Evolutionary conservation across 2,113 vertebrate species (phyloP).

Genomic region (Origma solitaria): DNA sequence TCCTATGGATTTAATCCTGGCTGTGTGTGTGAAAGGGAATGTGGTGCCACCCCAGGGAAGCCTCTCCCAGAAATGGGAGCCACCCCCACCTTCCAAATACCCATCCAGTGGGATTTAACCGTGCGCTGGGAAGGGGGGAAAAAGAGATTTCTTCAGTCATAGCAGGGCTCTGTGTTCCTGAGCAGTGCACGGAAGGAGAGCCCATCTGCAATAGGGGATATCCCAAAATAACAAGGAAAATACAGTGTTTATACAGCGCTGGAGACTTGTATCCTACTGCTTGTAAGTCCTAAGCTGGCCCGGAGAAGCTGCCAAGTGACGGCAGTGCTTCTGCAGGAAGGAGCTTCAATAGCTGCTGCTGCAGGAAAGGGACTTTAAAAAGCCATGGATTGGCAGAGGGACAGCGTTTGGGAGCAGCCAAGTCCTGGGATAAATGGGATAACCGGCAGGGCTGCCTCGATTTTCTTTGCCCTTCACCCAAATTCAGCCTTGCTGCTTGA

Average conservation of each 20-base stretch:
- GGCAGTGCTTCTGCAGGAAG: background rate
- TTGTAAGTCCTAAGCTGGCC: background rate
- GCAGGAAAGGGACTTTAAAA: background rate
- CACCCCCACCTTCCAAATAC: background rate
- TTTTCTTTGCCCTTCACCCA: background rate
- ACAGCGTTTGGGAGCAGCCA: background rate
- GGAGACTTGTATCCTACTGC: background rate
- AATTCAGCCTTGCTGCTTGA: background rate
- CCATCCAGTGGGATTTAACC: background rate
- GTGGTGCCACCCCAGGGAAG: background rate
- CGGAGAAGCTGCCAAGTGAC: background rate
- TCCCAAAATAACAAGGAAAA: conserved; percentile 35
- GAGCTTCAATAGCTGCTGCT: background rate
- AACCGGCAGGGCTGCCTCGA: fast-evolving
- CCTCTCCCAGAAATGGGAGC: background rate
- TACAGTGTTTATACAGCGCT: background rate
- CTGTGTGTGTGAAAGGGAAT: background rate
- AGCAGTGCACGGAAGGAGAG: background rate
- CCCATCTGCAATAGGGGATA: background rate
- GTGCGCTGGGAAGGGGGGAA: fast-evolving
- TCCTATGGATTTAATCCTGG: background rate
- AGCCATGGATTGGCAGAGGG: background rate
- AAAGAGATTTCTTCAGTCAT: background rate
- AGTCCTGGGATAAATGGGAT: background rate
- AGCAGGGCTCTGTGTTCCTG: background rate